These are phyloP conservation scores for Tetragnatha montana DNA, from an alignment of 2,888 invertebrate species.

Conservation along the genomic window DNA sequence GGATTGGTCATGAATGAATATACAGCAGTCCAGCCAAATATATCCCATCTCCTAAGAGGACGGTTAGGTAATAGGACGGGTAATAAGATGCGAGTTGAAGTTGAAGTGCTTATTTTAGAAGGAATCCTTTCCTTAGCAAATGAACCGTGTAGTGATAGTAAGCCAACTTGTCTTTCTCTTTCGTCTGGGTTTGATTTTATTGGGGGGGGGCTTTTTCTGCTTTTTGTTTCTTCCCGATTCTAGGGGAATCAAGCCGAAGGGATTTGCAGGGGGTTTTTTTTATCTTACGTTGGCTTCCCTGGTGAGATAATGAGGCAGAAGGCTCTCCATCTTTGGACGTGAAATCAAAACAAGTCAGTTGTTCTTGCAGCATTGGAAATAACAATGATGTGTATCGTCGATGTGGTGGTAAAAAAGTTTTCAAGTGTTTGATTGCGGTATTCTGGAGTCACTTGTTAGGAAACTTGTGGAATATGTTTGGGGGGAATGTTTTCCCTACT, in stretches of 20 bases:
- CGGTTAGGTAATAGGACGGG: conserved; percentile 38
- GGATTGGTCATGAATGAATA: conserved; percentile 26
- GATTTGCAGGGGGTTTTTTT: background rate
- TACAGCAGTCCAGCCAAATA: conserved; percentile 1
- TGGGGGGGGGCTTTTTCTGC: background rate
- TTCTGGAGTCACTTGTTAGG: background rate
- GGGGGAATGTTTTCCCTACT: too few relatives aligned
- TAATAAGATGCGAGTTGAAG: conserved; percentile 31
- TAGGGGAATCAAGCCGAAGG: background rate
- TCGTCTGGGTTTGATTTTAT: conserved; percentile 11
- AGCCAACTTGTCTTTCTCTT: background rate
- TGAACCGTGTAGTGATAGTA: conserved; percentile 40
- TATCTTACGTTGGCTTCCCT: background rate
- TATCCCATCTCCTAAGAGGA: conserved; percentile 24
- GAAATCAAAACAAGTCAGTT: background rate
- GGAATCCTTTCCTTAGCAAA: conserved; percentile 37
- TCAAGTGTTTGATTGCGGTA: background rate
- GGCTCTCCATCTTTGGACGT: background rate
- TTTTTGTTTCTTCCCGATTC: background rate
- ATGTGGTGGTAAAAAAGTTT: background rate
- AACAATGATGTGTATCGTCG: background rate
- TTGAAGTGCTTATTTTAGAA: conserved; percentile 19
- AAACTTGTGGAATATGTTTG: background rate
- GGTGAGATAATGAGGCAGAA: conserved; percentile 1
- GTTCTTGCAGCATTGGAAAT: background rate